phyloP scores from a whole-genome alignment of 1,140 invertebrate species.

The Leptinotarsa texana region DNA sequence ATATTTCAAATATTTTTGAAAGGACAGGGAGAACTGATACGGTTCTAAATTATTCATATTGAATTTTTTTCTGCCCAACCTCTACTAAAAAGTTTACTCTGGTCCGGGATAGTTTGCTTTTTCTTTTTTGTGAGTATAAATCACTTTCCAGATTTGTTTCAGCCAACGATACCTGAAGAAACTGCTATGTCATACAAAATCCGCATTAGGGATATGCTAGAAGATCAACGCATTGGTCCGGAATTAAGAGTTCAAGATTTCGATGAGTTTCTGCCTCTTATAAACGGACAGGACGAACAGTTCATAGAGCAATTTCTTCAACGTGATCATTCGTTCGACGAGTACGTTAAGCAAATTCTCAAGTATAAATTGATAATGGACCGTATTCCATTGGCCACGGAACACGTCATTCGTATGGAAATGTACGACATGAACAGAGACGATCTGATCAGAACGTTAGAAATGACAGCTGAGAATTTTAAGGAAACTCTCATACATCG shows the following conservation, averaged over 20 bases:
- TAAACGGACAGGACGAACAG: conserved; percentile 68
- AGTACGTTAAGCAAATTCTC: conserved; percentile 67
- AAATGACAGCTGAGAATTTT: conserved; percentile 68
- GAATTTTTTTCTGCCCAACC: no score
- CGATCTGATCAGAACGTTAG: conserved; percentile 76
- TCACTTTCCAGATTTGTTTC: conserved; percentile 24
- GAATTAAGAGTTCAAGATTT: conserved; percentile 75
- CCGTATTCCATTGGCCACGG: conserved; percentile 67
- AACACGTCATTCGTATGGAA: conserved; percentile 73
- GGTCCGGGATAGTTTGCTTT: no score
- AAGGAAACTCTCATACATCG: conserved; percentile 71
- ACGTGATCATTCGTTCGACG: conserved; percentile 67
- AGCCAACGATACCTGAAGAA: conserved; percentile 71
- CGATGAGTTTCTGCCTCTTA: conserved; percentile 78
- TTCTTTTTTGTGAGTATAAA: no score
- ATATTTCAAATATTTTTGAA: no score
- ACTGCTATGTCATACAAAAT: conserved; percentile 63
- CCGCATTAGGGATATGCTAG: conserved; percentile 64
- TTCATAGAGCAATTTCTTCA: conserved; percentile 72
- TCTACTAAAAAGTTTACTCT: no score
- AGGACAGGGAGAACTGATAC: no score
- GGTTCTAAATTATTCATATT: no score
- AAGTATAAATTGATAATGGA: conserved; percentile 68
- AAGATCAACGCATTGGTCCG: conserved; percentile 71
- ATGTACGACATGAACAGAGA: conserved; percentile 85